Evolutionary conservation across 2,113 vertebrate genomes (phyloP).

Genomic region (Bostrychus sinensis): DNA sequence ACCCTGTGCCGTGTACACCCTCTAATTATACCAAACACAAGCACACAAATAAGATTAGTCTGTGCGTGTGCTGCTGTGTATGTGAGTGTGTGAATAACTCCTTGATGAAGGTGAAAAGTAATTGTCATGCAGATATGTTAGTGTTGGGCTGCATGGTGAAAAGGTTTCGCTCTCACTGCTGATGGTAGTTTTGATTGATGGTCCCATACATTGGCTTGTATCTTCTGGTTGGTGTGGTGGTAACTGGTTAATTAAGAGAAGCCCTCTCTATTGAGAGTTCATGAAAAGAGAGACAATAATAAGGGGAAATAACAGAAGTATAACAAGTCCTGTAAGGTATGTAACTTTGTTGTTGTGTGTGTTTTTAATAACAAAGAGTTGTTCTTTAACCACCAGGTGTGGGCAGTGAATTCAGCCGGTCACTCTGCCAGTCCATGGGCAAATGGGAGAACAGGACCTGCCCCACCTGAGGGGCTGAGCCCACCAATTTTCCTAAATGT

Average conservation of each 20-base stretch:
- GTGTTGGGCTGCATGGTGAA: constrained; percentile 84
- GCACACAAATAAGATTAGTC: constrained; percentile 97
- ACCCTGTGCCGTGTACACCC: constrained; percentile 88
- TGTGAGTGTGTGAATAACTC: constrained; percentile 67
- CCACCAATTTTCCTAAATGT: constrained; percentile 78
- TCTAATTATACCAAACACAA: constrained; percentile 98
- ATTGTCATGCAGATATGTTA: constrained; percentile 97
- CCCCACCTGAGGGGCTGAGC: constrained; percentile 86
- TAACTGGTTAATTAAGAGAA: constrained; percentile 58
- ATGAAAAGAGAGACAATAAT: constrained; percentile 41
- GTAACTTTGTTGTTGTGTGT: neutral
- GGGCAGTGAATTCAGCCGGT: constrained; percentile 87
- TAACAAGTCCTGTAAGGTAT: neutral
- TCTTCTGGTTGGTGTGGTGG: constrained; percentile 35
- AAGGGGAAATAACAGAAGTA: neutral
- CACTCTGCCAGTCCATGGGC: constrained; percentile 82
- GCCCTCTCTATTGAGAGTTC: constrained; percentile 45
- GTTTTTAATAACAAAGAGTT: neutral
- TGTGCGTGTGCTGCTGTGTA: constrained; percentile 36
- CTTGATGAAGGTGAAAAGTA: constrained; percentile 98
- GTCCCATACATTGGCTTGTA: constrained; percentile 57
- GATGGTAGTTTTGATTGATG: constrained; percentile 79
- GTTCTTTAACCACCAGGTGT: constrained; percentile 80
- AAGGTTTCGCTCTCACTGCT: constrained; percentile 85
- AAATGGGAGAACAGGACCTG: constrained; percentile 83